A percentile compares a stretch with the other conserved stretches of the same genome.
These are phyloP conservation scores for Maniola jurtina DNA, from an alignment of 1,140 invertebrate species.

Conservation along the genomic window DNA sequence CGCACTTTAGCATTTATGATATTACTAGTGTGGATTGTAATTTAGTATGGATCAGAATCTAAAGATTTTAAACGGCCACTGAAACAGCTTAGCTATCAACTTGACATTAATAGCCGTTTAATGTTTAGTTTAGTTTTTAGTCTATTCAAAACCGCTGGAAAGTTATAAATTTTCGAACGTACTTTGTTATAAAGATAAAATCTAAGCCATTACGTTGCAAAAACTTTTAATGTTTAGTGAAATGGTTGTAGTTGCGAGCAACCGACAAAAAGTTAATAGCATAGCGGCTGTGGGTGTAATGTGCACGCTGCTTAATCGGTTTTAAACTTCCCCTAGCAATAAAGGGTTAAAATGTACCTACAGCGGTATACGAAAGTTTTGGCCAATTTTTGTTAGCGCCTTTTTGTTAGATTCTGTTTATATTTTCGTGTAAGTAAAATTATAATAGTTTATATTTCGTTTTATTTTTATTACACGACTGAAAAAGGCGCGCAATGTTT, in stretches of 20 bases:
- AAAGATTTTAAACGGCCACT: no score
- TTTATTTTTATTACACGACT: no score
- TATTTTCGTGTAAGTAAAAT: no score
- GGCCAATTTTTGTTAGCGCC: not conserved
- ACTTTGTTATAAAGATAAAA: slow-evolving; percentile 3
- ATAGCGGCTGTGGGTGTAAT: slow-evolving; percentile 6
- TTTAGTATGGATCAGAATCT: no score
- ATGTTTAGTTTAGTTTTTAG: not conserved
- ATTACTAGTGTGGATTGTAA: no score
- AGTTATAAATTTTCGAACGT: not conserved
- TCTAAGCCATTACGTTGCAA: slow-evolving; percentile 2
- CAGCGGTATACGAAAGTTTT: not conserved
- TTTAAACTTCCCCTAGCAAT: slow-evolving; percentile 10
- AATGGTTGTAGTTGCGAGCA: not conserved
- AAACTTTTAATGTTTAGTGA: slow-evolving; percentile 15
- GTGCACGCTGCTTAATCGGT: slow-evolving; percentile 13
- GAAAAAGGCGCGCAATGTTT: no score
- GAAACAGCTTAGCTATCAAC: no score
- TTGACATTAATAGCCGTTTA: no score
- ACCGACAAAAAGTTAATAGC: slow-evolving; percentile 14
- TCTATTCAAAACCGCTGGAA: not conserved
- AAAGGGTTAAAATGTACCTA: slow-evolving; percentile 10
- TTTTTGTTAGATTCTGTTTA: not conserved
- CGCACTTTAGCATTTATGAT: no score
- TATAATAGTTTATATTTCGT: no score